Conservation (phyloP, 2,113 vertebrate species). For the Neolamprologus longior region DNA sequence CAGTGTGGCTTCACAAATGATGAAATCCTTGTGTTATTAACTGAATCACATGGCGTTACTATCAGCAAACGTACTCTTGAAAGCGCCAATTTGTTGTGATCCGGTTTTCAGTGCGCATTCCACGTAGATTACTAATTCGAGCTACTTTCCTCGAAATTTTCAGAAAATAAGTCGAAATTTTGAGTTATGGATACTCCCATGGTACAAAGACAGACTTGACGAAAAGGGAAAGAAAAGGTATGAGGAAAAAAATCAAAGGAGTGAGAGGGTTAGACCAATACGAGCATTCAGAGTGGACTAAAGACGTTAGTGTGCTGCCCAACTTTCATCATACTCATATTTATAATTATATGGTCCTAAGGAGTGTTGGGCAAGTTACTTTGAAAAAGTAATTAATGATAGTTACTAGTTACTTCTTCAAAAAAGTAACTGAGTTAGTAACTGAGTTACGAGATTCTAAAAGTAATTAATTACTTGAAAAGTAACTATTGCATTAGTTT, state of each 20-base stretch:
- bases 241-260: neutral
- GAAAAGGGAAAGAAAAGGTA: accelerated
- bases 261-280: neutral
- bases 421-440: no score
- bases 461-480: no score
- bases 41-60: neutral
- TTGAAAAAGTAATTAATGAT: neutral
- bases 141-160: accelerated
- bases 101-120: accelerated
- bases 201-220: neutral
- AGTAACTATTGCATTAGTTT: no score
- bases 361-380: neutral
- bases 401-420: neutral
- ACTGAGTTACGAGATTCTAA: no score
- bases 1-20: neutral
- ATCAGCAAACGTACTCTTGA: neutral
- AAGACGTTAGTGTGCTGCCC: neutral
- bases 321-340: accelerated
- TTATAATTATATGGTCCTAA: neutral
- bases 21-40: neutral
- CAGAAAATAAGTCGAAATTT: accelerated
- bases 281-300: neutral
- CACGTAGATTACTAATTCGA: accelerated
- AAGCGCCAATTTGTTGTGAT: neutral
- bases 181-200: neutral